Base-by-base conservation (phyloP, 2,797 vertebrate genomes). In the Cynodonichthys magdalenae region DNA sequence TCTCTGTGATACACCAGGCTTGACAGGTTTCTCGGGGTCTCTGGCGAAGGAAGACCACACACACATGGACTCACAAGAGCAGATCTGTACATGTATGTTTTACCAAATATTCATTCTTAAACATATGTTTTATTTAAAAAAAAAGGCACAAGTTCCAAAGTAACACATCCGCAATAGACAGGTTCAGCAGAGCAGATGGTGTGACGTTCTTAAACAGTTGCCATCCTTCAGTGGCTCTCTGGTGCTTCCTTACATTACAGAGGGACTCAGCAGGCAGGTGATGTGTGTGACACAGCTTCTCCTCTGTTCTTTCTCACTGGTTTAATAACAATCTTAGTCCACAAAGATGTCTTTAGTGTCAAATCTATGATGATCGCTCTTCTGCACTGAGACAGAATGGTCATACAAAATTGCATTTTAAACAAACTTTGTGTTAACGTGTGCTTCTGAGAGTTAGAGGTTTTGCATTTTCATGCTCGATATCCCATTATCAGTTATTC, bases 1-100 rank as follows among this genome's bases (percentile, higher is more conserved):
- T 72, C 72, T 24, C 41, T 50, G 75, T 79, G 80, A 75, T 66
- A 72, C 77, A 74, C 61, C 59, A 63, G 71, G 66, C 58, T 56
- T 83, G 81, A 82, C 83, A 84, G 82, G 82, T 84, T 80, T 84
- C 75, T 67, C 47, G 27, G 48, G 63, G 58, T 72, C 48, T 73
- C 28, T 75, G 4, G 58, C 73, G 67, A 29, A 66, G 57, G 65
- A 69, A 17, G 44, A 12, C 59, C 34, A 27, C 19, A 36, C 41
- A 51, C 18, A 59, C 55, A 75, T 5, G 50, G 39, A 50, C 8
- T 44, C 28, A 44, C 15, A 49, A 4, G 8, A 28, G 54, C 39
- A 34, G 15, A 60, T 61, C 59, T 41, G 15, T 19, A 55, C 42
- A 79, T 47, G 63, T 73, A 63, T 8, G 48, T 55, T 52, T 41